Percentiles rank a stretch among this genome's conserved stretches.
phyloP scores from a whole-genome alignment of 2,797 vertebrate species.

The Denticeps clupeoides region DNA sequence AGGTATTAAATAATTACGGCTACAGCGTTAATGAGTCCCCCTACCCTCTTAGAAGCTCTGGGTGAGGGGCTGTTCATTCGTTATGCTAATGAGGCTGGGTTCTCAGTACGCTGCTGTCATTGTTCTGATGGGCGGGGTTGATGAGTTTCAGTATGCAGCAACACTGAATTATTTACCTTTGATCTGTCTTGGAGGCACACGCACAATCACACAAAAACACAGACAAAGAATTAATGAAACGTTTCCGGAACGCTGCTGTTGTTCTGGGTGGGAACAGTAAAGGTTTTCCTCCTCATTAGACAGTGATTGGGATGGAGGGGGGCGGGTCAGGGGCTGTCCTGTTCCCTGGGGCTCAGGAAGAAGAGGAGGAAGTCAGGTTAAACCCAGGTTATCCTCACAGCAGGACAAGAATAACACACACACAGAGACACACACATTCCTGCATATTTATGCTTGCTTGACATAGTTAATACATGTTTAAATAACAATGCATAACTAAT shows the following conservation, averaged over 20 bases:
- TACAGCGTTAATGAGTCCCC: slow-evolving; percentile 21
- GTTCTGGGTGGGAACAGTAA: slow-evolving; percentile 20
- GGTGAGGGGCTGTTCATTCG: slow-evolving; percentile 24
- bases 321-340: slow-evolving; percentile 29
- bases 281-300: slow-evolving; percentile 30
- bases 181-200: too few species aligned
- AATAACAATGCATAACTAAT: too few species aligned
- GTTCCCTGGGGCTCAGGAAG: slow-evolving; percentile 10
- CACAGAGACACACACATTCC: slow-evolving; percentile 2
- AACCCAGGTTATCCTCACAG: slow-evolving; percentile 51
- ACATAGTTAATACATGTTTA: too few species aligned
- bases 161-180: too few species aligned
- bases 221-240: slow-evolving; percentile 30
- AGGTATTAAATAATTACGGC: slow-evolving; percentile 17
- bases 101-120: slow-evolving; percentile 23
- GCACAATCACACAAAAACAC: not conserved
- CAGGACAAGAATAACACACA: slow-evolving; percentile 35
- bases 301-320: slow-evolving; percentile 43
- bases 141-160: slow-evolving; percentile 16
- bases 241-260: slow-evolving; percentile 40
- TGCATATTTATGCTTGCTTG: not conserved
- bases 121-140: slow-evolving; percentile 23
- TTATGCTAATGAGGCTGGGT: slow-evolving; percentile 35
- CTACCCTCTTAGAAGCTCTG: slow-evolving; percentile 24
- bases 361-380: slow-evolving; percentile 18